Percentiles rank a stretch among this genome's conserved stretches.
phyloP scores from a whole-genome alignment of 2,797 vertebrate species.

The Spatula clypeata region DNA sequence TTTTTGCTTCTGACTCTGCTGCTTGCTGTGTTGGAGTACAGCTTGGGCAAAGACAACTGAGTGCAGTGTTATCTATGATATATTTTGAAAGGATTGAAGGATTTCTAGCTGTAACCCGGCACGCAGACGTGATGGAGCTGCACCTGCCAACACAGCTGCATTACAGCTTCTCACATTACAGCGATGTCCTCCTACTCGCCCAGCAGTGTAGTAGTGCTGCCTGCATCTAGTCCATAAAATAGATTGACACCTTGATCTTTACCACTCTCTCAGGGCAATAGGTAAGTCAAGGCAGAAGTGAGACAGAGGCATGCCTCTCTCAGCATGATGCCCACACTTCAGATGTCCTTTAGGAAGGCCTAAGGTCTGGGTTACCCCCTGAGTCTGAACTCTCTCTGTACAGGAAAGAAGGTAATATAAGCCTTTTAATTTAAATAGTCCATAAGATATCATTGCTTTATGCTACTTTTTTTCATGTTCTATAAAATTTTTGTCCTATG shows the following conservation, averaged over 20 bases:
- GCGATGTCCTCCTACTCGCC: not conserved
- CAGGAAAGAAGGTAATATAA: not conserved
- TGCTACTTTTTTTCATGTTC: not conserved
- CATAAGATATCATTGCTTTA: not conserved
- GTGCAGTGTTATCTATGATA: not conserved
- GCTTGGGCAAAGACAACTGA: not conserved
- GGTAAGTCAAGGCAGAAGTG: not conserved
- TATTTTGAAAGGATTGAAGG: not conserved
- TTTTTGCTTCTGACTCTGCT: not conserved
- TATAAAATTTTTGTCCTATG: not conserved
- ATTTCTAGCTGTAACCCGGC: fast-evolving
- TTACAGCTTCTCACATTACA: not conserved
- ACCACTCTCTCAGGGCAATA: not conserved
- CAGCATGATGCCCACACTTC: not conserved
- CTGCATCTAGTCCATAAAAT: not conserved
- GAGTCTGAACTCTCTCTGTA: not conserved
- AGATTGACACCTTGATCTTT: not conserved
- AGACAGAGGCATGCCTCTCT: not conserved
- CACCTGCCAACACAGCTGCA: not conserved
- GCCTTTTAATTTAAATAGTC: not conserved
- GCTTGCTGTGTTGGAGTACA: not conserved
- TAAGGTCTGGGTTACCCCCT: not conserved
- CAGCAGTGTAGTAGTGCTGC: fast-evolving
- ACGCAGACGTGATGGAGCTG: not conserved
- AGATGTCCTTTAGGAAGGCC: not conserved